A percentile compares a stretch with the other conserved stretches of the same genome.
Conservation (phyloP, 30 jellyfish, hydroid and myxozoan genomes). For the Hydractinia echinata region DNA sequence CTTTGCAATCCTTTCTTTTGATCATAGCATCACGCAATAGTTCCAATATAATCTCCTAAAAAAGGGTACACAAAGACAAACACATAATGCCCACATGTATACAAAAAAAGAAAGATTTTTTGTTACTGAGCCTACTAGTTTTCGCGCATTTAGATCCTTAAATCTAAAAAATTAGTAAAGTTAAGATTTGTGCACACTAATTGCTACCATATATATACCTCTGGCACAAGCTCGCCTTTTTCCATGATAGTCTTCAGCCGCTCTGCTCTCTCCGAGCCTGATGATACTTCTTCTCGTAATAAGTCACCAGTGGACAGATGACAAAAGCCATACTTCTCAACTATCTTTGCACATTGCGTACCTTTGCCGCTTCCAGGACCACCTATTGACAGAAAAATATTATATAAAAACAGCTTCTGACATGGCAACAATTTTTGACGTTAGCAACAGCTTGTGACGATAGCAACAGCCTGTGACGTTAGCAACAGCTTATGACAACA, state of each 20-base stretch:
- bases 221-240: constrained; percentile 81
- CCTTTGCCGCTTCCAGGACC: constrained; percentile 99
- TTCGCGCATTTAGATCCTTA: too few relatives aligned
- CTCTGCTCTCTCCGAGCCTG: constrained; percentile 78
- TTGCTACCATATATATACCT: constrained; percentile 35
- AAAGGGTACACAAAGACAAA: not conserved
- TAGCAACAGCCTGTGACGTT: too few relatives aligned
- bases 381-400: constrained; percentile 38
- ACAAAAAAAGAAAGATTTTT: not conserved
- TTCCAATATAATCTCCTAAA: constrained; percentile 75
- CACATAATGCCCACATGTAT: not conserved
- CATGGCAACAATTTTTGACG: not conserved
- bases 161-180: too few relatives aligned
- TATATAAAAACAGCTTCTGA: not conserved
- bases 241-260: constrained; percentile 78
- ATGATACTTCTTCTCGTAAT: constrained; percentile 74
- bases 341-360: constrained; percentile 90
- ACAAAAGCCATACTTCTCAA: constrained; percentile 76
- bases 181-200: not conserved
- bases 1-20: constrained; percentile 59
- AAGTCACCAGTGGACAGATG: constrained; percentile 94
- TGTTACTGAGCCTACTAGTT: not conserved
- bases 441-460: not conserved
- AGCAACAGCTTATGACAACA: too few relatives aligned
- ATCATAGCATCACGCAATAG: constrained; percentile 82